These are phyloP conservation scores for Onychomys leucogaster DNA, from an alignment of 2,797 vertebrate genomes.

Conservation along the genomic window DNA sequence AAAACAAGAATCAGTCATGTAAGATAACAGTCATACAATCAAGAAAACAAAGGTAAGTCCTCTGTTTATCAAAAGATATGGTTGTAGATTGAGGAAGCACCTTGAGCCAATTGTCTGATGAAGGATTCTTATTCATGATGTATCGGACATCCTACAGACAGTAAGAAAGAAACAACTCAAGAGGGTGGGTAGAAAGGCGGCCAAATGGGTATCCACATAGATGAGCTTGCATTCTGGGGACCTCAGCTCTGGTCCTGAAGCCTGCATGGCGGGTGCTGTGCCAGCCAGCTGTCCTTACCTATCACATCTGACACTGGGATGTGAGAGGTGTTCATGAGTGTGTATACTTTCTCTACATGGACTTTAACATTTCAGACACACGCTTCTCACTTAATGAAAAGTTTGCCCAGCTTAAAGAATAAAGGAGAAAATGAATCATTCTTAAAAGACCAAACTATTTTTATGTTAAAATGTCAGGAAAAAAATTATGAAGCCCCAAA, in stretches of 20 bases:
- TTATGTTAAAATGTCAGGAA: background rate
- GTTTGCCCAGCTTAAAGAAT: constrained; percentile 11
- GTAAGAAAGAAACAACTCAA: background rate
- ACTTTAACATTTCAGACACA: background rate
- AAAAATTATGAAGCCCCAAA: background rate
- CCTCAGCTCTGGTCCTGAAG: background rate
- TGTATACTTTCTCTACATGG: background rate
- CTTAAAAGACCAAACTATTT: constrained; percentile 27
- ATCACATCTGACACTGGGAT: background rate
- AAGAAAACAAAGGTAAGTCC: background rate
- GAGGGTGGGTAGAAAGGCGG: background rate
- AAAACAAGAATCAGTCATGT: background rate
- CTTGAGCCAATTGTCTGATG: background rate
- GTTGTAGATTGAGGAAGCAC: background rate
- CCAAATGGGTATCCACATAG: background rate
- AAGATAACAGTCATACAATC: background rate
- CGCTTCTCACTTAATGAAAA: background rate
- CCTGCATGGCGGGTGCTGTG: no score
- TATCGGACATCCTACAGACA: background rate
- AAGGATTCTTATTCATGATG: background rate
- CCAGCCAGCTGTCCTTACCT: background rate
- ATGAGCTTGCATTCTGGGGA: background rate
- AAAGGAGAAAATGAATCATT: background rate
- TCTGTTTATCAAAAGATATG: background rate
- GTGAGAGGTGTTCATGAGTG: background rate